phyloP scores from a whole-genome alignment of 1,140 invertebrate genomes.

The Drosophila miranda region DNA sequence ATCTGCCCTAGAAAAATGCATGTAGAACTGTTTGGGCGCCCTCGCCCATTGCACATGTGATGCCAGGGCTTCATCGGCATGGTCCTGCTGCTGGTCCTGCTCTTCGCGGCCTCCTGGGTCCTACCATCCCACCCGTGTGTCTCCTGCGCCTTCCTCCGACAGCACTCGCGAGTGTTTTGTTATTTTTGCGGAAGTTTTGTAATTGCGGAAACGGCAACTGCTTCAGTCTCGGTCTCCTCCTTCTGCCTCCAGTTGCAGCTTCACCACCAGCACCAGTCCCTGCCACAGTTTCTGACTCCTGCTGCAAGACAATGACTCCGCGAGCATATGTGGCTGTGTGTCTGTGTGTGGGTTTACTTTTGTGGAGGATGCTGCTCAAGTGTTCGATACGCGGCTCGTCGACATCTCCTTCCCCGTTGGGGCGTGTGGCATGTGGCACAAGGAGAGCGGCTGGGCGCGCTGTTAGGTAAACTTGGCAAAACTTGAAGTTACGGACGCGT shows the following conservation, averaged over 20 bases:
- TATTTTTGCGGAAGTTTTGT: conserved; percentile 78
- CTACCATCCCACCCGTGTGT: conserved; percentile 1
- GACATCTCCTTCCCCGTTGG: conserved; percentile 31
- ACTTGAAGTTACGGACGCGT: conserved; percentile 80
- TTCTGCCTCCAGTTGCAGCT: background rate
- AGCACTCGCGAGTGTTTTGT: conserved; percentile 62
- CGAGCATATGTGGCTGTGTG: background rate
- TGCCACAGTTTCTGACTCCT: conserved; percentile 35
- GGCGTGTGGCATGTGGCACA: conserved; percentile 1
- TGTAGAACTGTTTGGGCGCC: conserved; percentile 24
- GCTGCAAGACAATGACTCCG: conserved; percentile 12
- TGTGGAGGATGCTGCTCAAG: conserved; percentile 50
- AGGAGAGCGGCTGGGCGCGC: conserved; percentile 1
- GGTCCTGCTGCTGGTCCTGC: background rate
- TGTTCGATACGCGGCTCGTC: conserved; percentile 65
- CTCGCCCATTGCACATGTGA: conserved; percentile 55
- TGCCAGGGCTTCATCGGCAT: conserved; percentile 20
- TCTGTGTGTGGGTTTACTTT: background rate
- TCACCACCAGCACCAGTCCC: background rate
- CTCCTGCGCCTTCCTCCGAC: background rate
- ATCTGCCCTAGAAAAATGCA: conserved; percentile 71
- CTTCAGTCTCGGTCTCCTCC: conserved; percentile 38
- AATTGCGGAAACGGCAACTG: conserved; percentile 78
- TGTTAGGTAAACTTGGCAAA: conserved; percentile 68
- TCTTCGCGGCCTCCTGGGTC: background rate